These are phyloP conservation scores for Stichopus chloronotus DNA, from an alignment of 35 echinoderm and acorn worm genomes.

Conservation along the genomic window DNA sequence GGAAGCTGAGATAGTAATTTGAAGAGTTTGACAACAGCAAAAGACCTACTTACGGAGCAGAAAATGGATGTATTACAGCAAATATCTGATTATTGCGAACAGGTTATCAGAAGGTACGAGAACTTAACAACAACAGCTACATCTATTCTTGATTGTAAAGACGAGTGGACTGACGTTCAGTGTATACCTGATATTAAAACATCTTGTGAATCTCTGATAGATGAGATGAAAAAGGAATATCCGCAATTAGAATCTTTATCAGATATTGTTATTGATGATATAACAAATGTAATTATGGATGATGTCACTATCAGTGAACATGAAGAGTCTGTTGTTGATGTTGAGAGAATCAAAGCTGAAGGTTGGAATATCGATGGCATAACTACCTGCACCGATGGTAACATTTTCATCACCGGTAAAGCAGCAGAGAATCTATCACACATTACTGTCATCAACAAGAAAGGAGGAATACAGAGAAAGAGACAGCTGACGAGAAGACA, in stretches of 20 bases:
- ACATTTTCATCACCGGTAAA: not conserved
- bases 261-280: not conserved
- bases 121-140: no score
- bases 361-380: not conserved
- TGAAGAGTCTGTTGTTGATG: not conserved
- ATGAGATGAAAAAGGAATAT: no score
- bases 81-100: no score
- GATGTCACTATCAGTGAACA: not conserved
- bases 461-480: not conserved
- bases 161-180: no score
- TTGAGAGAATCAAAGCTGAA: not conserved
- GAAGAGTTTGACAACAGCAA: no score
- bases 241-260: not conserved
- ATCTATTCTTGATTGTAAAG: no score
- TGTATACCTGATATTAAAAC: no score
- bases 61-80: no score
- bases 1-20: no score
- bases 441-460: slow-evolving; percentile 5
- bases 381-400: not conserved
- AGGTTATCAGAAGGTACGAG: no score
- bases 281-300: not conserved
- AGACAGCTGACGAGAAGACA: not conserved
- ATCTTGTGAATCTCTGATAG: no score
- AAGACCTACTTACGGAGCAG: no score
- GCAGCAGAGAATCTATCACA: not conserved